phyloP scores from a whole-genome alignment of 53 echinoderm and acorn worm species.

The Stichopus horrens region DNA sequence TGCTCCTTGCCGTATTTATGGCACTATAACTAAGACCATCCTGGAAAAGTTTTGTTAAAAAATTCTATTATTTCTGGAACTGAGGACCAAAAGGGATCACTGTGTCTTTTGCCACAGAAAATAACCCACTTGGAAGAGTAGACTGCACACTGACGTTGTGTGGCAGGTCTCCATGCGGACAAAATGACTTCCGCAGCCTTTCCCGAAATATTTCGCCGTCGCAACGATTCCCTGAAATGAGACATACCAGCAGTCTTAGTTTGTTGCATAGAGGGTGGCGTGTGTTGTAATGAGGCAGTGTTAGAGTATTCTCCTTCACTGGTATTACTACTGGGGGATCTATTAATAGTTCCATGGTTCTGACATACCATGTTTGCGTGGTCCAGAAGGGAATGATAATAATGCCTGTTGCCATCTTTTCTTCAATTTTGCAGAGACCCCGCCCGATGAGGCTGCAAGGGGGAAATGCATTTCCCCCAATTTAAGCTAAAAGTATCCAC shows the following conservation, averaged over 20 bases:
- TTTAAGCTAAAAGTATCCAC: constrained; percentile 40
- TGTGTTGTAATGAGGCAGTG: no score
- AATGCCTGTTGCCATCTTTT: constrained; percentile 38
- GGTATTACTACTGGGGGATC: constrained; percentile 46
- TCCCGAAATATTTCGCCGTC: constrained; percentile 31
- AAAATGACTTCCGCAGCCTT: constrained; percentile 22
- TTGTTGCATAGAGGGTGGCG: not conserved
- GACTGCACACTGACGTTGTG: constrained; percentile 25
- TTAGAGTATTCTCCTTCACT: no score
- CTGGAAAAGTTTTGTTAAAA: not conserved
- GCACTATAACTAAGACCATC: no score
- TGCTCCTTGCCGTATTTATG: constrained; percentile 15
- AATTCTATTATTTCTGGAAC: no score
- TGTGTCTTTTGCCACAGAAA: constrained; percentile 33
- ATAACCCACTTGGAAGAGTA: constrained; percentile 38
- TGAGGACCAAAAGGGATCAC: no score
- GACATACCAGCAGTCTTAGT: constrained; percentile 22
- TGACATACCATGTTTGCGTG: constrained; percentile 57
- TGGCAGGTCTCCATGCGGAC: no score
- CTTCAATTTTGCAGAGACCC: constrained; percentile 21
- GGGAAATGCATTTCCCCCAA: constrained; percentile 55
- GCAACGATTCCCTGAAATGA: constrained; percentile 39
- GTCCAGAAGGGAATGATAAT: no score
- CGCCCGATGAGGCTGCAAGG: constrained; percentile 58
- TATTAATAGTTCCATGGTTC: constrained; percentile 45